A percentile compares a stretch with the other conserved stretches of the same genome.
These are phyloP conservation scores for Agrilus mali DNA, from an alignment of 2,888 invertebrate species.

Conservation along the genomic window DNA sequence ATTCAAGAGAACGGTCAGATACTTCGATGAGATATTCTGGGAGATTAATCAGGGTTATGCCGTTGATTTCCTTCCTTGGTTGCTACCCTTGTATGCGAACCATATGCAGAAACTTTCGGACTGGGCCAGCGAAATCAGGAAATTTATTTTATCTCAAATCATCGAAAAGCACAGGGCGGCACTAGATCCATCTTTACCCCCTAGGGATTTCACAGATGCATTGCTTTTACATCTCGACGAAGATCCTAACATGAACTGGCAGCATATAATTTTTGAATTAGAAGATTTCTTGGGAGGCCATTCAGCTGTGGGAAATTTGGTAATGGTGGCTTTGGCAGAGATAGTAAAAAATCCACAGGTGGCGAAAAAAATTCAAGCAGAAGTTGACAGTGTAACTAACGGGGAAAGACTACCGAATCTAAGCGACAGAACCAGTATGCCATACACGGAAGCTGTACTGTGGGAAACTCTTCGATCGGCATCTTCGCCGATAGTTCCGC, in stretches of 20 bases:
- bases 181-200: conserved; percentile 46
- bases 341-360: conserved; percentile 55
- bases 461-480: conserved; percentile 67
- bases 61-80: conserved; percentile 75
- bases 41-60: conserved; percentile 85
- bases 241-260: conserved; percentile 54
- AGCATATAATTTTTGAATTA: conserved; percentile 68
- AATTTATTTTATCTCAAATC: conserved; percentile 61
- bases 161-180: conserved; percentile 45
- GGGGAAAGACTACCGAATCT: conserved; percentile 46
- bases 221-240: conserved; percentile 56
- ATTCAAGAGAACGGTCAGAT: conserved; percentile 52
- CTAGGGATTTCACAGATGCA: conserved; percentile 70
- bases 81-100: conserved; percentile 56
- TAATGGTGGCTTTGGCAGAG: conserved; percentile 62
- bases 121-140: conserved; percentile 58
- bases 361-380: conserved; percentile 50
- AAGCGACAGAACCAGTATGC: conserved; percentile 52
- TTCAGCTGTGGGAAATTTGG: conserved; percentile 74
- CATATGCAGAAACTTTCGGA: conserved; percentile 54
- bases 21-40: conserved; percentile 80
- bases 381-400: conserved; percentile 50
- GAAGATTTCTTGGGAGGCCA: conserved; percentile 84
- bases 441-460: conserved; percentile 71
- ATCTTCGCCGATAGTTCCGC: conserved; percentile 83